A percentile compares a stretch with the other conserved stretches of the same genome.
These are phyloP conservation scores for Circaetus gallicus DNA, from an alignment of 2,113 vertebrate genomes.

Conservation along the genomic window DNA sequence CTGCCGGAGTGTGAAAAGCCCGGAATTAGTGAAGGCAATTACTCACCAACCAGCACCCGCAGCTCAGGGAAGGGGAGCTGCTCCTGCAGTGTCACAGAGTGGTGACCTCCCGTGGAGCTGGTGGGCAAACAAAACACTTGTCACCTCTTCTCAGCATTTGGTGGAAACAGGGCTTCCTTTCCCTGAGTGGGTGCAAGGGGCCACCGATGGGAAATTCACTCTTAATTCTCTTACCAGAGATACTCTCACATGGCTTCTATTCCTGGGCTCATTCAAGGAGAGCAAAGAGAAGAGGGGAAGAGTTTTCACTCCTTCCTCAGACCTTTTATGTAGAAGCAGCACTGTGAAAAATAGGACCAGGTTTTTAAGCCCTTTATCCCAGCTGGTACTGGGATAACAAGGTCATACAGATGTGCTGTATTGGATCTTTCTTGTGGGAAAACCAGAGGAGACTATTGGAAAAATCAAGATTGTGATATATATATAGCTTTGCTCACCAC, in stretches of 20 bases:
- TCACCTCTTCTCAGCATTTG: neutral
- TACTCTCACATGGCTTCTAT: neutral
- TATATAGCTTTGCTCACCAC: neutral
- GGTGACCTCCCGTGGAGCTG: neutral
- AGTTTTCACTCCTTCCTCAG: neutral
- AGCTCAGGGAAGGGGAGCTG: neutral
- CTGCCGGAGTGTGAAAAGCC: neutral
- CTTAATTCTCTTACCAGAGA: neutral
- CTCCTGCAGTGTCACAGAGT: neutral
- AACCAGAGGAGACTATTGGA: neutral
- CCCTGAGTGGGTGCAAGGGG: neutral
- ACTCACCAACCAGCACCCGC: neutral
- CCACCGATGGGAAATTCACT: neutral
- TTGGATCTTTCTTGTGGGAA: neutral
- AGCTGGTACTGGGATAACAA: neutral
- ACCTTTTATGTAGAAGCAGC: neutral
- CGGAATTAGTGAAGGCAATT: neutral
- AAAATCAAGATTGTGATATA: neutral
- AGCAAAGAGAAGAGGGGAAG: neutral
- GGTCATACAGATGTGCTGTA: neutral
- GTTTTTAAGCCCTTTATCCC: neutral
- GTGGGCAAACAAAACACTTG: neutral
- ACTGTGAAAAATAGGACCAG: neutral
- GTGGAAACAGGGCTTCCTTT: neutral
- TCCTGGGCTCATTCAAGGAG: neutral